phyloP scores from a whole-genome alignment of 2,888 invertebrate genomes.

The Cheilosia pagana region DNA sequence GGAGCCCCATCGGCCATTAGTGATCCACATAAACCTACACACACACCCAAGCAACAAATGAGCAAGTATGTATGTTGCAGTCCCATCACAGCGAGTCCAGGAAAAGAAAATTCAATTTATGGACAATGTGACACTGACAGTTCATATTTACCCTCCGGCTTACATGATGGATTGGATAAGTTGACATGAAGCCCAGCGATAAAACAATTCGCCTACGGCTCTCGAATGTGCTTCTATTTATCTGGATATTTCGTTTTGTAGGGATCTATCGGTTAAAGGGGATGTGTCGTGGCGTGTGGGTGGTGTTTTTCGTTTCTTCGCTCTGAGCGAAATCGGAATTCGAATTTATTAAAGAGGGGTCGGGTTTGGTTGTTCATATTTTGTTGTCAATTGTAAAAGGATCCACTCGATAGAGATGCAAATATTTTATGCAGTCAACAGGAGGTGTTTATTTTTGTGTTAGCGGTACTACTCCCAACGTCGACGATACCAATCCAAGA shows the following conservation, averaged over 20 bases:
- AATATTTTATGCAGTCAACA: no score
- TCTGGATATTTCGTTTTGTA: slow-evolving; percentile 31
- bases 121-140: slow-evolving; percentile 74
- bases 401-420: neutral
- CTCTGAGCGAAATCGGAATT: slow-evolving; percentile 29
- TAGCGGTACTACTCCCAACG: no score
- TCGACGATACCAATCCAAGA: no score
- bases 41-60: slow-evolving; percentile 40
- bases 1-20: neutral
- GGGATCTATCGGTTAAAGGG: slow-evolving; percentile 16
- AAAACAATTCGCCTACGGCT: slow-evolving; percentile 59
- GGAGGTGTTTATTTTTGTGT: no score
- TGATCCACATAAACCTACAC: slow-evolving; percentile 5
- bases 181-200: slow-evolving; percentile 70
- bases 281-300: no score
- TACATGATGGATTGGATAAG: slow-evolving; percentile 74
- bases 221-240: slow-evolving; percentile 53
- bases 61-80: slow-evolving; percentile 38
- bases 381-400: slow-evolving; percentile 13
- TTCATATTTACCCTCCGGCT: slow-evolving; percentile 74
- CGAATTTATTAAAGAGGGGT: slow-evolving; percentile 54
- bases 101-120: slow-evolving; percentile 72
- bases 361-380: neutral
- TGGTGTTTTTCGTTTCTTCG: neutral
- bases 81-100: slow-evolving; percentile 10